Base-by-base conservation (phyloP, 2,888 invertebrate genomes). In the Gymnoscelis rufifasciata region DNA sequence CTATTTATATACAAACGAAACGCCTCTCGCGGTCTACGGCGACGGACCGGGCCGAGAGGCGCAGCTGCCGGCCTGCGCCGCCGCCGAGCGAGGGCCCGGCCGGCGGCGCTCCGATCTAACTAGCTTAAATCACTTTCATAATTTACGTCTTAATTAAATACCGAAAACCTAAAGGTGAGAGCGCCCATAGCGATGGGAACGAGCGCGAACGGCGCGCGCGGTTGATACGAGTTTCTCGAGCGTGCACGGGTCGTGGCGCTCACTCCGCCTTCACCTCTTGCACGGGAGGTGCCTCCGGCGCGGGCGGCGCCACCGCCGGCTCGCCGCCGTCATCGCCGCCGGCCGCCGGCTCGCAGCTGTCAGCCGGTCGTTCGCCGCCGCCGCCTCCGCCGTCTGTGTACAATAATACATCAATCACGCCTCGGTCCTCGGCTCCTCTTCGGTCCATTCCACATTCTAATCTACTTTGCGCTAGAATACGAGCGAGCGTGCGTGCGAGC, bases 101-200 rank as follows among this genome's bases (percentile, higher is more conserved):
- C 57, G 59, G 61, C 62, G 59, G 51, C 67, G 63, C 63, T 59
- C 66, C 70, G 62, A 63, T 68, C 68, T 74, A 71, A 74, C 74
- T 53, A 55, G 77, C 78, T 77, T 75, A 76, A 81, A 72, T 82
- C 83, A 83, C 81, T 83, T 84, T 74, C 75, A 82, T 82, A 86
- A 86, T 86, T 86, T 84, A 84, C 71, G 82, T 81, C 80, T 80
- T 84, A 80, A 77, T 78, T 74, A 81, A 71, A 82, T 82, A 84
- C 77, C 81, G 81, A 83, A 83, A 79, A 73, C 68, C 67, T 75
- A 76, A n/a, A 68, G 61, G 65, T 15, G 68, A 65, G 66, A 29
- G 61, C 65, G 66, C 60, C 54, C 55, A 60, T 61, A 39, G 48
- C 46, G 48, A 43, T 48, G 52, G 51, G 51, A 42, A 57, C 52